Base-by-base conservation (phyloP, 92 coral and sea anemone species). In the Plumapathes pennacea region DNA sequence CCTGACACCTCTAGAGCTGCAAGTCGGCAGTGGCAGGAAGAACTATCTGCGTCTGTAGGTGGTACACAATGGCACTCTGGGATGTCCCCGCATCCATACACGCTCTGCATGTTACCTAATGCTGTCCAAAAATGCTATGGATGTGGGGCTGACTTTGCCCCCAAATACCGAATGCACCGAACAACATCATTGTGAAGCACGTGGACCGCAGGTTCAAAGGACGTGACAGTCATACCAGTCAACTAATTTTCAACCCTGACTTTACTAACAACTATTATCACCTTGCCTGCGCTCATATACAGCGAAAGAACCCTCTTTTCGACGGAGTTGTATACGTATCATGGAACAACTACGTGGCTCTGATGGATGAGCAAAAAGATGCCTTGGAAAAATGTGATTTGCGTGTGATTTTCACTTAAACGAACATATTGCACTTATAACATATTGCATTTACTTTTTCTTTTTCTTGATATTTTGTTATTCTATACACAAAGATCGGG, bases 81-180 rank as follows among this genome's bases (percentile, higher is more conserved):
- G 41, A 61, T 78, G 74, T 78, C 85, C 15, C 85, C 74, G 10
- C 69, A 71, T 43, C 74, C 74, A n/a, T 78, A 78, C 36, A 54
- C 59, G 25, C 46, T 67, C 31, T 52, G 59, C n/a, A 32, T 30
- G 22, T 62, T 69, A 8, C 63, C 64, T n/a, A 19, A 10, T 25
- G 32, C 47, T 10, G 54, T 32, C 2, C 54, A 58, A 31, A 69
- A 58, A 41, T 77, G 84, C 28, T 69, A 60, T 70, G 84, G 78
- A 10, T 77, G 79, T 53, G 84, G 72, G n/a, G 20, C 17, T 3
- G 39, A 53, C 4, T 78, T 78, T 33, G 40, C 19, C 1, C 34
- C 31, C 6, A 78, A 53, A 38, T 71, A 40, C 25, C 25, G 67
- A 1, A 10, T 13, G 26, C 61, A 7, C 85, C 85, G 7, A 5